These are phyloP conservation scores for Lateolabrax maculatus DNA, from an alignment of 2,797 vertebrate species.

Conservation along the genomic window DNA sequence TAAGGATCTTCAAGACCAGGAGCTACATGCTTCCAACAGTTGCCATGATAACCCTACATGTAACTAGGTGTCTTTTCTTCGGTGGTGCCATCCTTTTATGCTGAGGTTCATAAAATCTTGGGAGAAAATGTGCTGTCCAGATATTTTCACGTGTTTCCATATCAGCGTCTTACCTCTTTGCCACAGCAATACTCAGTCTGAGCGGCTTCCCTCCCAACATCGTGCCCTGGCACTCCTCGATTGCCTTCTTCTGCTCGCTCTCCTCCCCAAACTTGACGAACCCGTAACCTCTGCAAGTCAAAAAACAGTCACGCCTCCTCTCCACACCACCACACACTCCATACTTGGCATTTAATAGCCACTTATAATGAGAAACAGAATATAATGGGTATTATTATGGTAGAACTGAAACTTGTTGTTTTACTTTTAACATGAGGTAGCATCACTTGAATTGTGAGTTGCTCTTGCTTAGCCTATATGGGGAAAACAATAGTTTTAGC, in stretches of 20 bases:
- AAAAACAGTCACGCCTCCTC: constrained; percentile 62
- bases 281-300: constrained; percentile 90
- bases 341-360: constrained; percentile 78
- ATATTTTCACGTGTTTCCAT: neutral
- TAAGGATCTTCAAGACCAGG: neutral
- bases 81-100: neutral
- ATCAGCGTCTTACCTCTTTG: constrained; percentile 87
- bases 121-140: no score
- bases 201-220: constrained; percentile 92
- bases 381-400: constrained; percentile 88
- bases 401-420: constrained; percentile 91
- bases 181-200: constrained; percentile 92
- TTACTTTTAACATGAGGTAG: constrained; percentile 93
- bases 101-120: no score
- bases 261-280: constrained; percentile 94
- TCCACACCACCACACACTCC: constrained; percentile 29
- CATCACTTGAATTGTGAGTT: constrained; percentile 93
- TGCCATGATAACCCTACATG: no score
- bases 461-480: constrained; percentile 92
- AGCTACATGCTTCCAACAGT: neutral
- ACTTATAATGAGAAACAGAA: constrained; percentile 85
- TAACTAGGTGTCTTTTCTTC: neutral
- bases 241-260: constrained; percentile 93
- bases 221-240: constrained; percentile 94
- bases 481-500: constrained; percentile 92